Percentiles rank a stretch among this genome's conserved stretches.
Evolutionary conservation across 2,113 vertebrate species (phyloP).

Genomic region (Gopherus flavomarginatus): DNA sequence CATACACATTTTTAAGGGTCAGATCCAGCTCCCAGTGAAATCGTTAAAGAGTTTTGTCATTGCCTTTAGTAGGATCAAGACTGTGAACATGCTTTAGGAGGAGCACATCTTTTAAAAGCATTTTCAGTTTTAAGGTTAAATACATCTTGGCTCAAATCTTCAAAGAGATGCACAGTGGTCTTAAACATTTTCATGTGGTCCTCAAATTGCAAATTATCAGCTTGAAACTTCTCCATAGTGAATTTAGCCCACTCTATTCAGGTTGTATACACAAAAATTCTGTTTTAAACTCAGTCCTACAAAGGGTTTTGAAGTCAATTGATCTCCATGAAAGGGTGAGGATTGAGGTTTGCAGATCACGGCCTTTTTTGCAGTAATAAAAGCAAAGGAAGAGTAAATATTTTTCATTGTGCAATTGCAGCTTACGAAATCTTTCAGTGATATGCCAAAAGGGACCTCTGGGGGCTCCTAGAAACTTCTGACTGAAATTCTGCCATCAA

Average conservation of each 20-base stretch:
- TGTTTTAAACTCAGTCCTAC: neutral
- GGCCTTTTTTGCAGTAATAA: neutral
- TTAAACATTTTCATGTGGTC: slow-evolving; percentile 8
- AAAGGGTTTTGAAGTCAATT: neutral
- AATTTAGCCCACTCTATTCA: neutral
- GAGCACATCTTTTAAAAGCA: neutral
- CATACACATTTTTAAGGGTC: neutral
- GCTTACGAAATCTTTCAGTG: neutral
- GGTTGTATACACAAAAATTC: neutral
- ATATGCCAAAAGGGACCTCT: neutral
- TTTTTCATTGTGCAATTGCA: neutral
- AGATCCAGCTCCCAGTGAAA: neutral
- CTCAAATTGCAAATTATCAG: neutral
- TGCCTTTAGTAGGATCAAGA: neutral
- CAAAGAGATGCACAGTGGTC: neutral
- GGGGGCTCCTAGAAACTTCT: neutral
- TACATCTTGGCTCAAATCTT: neutral
- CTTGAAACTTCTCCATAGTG: neutral
- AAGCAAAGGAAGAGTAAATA: neutral
- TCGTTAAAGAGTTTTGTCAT: neutral
- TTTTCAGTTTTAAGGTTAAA: neutral
- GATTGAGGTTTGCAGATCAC: neutral
- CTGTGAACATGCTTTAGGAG: neutral
- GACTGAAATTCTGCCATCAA: neutral
- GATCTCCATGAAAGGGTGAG: neutral